These are phyloP conservation scores for Leistus spinibarbis DNA, from an alignment of 2,888 invertebrate species.

Conservation along the genomic window DNA sequence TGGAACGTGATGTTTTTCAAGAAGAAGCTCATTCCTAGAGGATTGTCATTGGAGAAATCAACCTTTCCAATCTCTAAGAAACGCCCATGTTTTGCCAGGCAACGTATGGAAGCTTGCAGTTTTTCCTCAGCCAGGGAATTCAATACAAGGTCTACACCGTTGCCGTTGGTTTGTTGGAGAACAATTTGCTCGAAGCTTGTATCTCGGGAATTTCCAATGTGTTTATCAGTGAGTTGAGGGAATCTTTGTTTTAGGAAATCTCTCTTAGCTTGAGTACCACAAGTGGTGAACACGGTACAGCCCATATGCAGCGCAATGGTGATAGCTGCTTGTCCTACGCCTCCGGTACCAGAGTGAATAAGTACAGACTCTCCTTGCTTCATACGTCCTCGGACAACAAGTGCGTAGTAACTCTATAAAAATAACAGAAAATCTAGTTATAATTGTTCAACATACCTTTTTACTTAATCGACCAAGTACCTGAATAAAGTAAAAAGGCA, in stretches of 20 bases:
- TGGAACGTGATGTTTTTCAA: conserved; percentile 96
- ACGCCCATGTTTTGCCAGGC: conserved; percentile 89
- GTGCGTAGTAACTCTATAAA: conserved; percentile 79
- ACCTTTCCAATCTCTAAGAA: conserved; percentile 99
- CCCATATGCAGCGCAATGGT: conserved; percentile 89
- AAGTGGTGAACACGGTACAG: conserved; percentile 90
- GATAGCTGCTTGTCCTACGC: conserved; percentile 97
- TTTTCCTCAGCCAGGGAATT: conserved; percentile 97
- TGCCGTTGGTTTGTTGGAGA: conserved; percentile 81
- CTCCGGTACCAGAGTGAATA: conserved; percentile 95
- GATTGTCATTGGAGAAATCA: conserved; percentile 89
- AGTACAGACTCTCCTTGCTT: conserved; percentile 82
- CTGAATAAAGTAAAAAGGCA: no score
- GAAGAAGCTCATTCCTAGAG: conserved; percentile 94
- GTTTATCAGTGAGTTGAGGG: conserved; percentile 77
- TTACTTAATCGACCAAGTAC: no score
- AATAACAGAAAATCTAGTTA: conserved; percentile 1
- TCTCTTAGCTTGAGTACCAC: conserved; percentile 85
- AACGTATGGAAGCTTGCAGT: conserved; percentile 90
- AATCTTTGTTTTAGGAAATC: conserved; percentile 87
- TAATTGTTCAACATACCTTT: background rate
- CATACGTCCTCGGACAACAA: conserved; percentile 85
- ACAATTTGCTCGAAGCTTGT: conserved; percentile 90
- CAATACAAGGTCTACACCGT: conserved; percentile 91
- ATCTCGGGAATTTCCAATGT: conserved; percentile 92